These are phyloP conservation scores for Drosophila bipectinata DNA, from an alignment of 1,140 invertebrate genomes.

Conservation along the genomic window DNA sequence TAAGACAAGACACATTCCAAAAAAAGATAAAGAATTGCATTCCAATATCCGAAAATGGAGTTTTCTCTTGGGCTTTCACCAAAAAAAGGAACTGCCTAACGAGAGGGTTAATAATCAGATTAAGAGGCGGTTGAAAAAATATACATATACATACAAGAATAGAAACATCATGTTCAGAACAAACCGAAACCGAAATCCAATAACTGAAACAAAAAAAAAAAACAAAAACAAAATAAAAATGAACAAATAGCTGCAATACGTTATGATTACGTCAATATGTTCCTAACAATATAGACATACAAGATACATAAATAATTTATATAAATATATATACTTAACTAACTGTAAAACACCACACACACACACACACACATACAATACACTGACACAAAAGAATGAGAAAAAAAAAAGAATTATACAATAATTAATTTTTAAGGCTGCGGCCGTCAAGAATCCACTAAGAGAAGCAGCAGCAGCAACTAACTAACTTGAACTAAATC, in stretches of 20 bases:
- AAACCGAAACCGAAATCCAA: constrained; percentile 32
- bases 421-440: constrained; percentile 43
- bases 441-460: constrained; percentile 33
- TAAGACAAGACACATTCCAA: constrained; percentile 1
- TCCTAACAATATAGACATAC: constrained; percentile 83
- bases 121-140: constrained; percentile 20
- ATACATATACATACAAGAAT: background rate
- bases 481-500: constrained; percentile 47
- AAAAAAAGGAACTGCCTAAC: constrained; percentile 27
- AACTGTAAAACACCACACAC: constrained; percentile 59
- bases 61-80: background rate
- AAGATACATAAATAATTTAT: constrained; percentile 64
- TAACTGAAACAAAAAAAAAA: constrained; percentile 23
- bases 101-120: constrained; percentile 34
- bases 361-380: constrained; percentile 43
- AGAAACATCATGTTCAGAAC: background rate
- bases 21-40: constrained; percentile 1
- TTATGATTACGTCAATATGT: constrained; percentile 84
- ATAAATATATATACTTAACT: constrained; percentile 74
- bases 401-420: constrained; percentile 37
- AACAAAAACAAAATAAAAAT: constrained; percentile 15
- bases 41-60: constrained; percentile 3
- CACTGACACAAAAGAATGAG: constrained; percentile 25
- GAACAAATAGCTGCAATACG: constrained; percentile 83
- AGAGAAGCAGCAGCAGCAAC: constrained; percentile 35